Conservation (phyloP, 1,140 invertebrate genomes). For the Pogonomyrmex barbatus region DNA sequence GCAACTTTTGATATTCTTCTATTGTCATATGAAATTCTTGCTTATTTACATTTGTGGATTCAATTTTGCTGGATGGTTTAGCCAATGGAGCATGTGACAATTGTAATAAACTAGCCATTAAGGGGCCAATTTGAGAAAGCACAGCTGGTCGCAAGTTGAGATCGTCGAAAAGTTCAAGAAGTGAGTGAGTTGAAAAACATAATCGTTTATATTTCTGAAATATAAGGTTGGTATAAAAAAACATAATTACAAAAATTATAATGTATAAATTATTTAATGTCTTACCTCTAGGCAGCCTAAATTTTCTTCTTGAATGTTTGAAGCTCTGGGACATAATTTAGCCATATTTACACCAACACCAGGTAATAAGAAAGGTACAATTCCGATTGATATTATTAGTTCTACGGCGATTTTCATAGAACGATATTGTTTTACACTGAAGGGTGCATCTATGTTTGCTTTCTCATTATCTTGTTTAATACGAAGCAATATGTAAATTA, state of each 20-base stretch:
- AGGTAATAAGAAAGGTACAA: slow-evolving; percentile 88
- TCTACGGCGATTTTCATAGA: slow-evolving; percentile 87
- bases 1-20: slow-evolving; percentile 86
- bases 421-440: slow-evolving; percentile 88
- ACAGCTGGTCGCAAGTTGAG: slow-evolving; percentile 82
- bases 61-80: slow-evolving; percentile 84
- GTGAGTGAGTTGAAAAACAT: slow-evolving; percentile 75
- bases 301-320: slow-evolving; percentile 71
- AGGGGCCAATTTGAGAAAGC: slow-evolving; percentile 82
- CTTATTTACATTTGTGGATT: slow-evolving; percentile 8
- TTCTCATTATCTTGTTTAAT: slow-evolving; percentile 65
- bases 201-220: slow-evolving; percentile 84
- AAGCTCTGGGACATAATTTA: slow-evolving; percentile 81
- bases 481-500: slow-evolving; percentile 72
- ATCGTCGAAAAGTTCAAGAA: slow-evolving; percentile 82
- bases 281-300: slow-evolving; percentile 75
- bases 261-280: background rate
- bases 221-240: slow-evolving; percentile 20
- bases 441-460: slow-evolving; percentile 82
- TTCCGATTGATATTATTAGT: slow-evolving; percentile 88
- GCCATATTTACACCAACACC: slow-evolving; percentile 88
- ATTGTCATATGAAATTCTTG: slow-evolving; percentile 77
- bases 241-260: slow-evolving; percentile 9
- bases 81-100: slow-evolving; percentile 89
- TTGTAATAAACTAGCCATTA: slow-evolving; percentile 90